Conservation (phyloP, 2,888 invertebrate genomes). For the Digitonthophagus gazella region DNA sequence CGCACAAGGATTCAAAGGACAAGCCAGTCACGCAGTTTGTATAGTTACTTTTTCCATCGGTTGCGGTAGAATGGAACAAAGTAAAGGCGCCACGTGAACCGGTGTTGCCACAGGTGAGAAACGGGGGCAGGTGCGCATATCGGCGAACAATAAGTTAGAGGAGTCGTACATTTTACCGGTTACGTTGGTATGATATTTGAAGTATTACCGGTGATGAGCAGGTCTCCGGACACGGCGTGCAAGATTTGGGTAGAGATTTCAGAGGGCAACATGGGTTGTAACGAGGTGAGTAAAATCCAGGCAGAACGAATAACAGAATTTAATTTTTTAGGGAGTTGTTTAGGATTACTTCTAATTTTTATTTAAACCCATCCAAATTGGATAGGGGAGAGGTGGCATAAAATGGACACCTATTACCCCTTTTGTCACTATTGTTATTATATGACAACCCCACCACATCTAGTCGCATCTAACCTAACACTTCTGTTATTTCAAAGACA, state of each 20-base stretch:
- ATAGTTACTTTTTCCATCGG: not conserved
- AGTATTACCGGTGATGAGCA: not conserved
- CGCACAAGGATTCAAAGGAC: conserved; percentile 4
- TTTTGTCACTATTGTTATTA: too few relatives aligned
- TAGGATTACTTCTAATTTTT: too few relatives aligned
- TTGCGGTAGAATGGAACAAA: not conserved
- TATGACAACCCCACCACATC: too few relatives aligned
- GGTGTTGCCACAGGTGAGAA: not conserved
- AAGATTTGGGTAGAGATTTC: too few relatives aligned
- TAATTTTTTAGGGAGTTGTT: too few relatives aligned
- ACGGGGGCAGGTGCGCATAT: not conserved
- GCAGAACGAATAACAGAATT: too few relatives aligned
- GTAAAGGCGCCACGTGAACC: not conserved
- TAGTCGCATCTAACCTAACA: too few relatives aligned
- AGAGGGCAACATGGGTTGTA: not conserved
- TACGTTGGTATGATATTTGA: not conserved
- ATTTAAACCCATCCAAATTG: too few relatives aligned
- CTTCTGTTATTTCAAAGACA: too few relatives aligned
- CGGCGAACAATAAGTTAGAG: not conserved
- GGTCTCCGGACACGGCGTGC: not conserved
- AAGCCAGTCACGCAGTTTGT: not conserved
- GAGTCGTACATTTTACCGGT: not conserved
- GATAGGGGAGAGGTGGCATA: too few relatives aligned
- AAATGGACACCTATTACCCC: too few relatives aligned
- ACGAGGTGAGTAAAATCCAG: not conserved